Conservation (phyloP, 2,113 vertebrate species). For the Lamprotornis superbus region DNA sequence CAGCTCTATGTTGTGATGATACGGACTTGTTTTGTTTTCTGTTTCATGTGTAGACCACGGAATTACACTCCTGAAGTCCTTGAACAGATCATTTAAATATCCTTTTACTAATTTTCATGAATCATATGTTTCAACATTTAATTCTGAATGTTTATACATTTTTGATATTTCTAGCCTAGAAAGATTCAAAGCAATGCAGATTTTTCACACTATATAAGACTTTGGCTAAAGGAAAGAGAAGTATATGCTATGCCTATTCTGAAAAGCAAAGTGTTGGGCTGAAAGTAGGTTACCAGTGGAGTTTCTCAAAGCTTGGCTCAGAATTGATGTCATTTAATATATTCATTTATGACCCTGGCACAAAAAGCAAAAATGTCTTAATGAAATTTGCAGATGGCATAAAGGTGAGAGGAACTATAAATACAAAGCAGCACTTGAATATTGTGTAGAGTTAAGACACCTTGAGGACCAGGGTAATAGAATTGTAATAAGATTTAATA, state of each 20-base stretch:
- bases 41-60: background rate
- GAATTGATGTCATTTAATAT: background rate
- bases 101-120: background rate
- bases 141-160: background rate
- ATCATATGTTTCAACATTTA: background rate
- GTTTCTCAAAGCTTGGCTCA: background rate
- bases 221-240: background rate
- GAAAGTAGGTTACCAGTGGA: background rate
- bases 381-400: conserved; percentile 14
- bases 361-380: conserved; percentile 11
- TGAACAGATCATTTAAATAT: background rate
- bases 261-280: background rate
- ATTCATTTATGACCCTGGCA: background rate
- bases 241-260: background rate
- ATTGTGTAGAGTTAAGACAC: background rate
- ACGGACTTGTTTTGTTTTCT: background rate
- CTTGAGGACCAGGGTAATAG: background rate
- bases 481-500: conserved; percentile 13
- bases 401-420: conserved; percentile 6
- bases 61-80: background rate
- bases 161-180: background rate
- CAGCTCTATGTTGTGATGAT: background rate
- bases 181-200: background rate
- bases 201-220: background rate
- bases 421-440: background rate